Conservation (phyloP, 2,113 vertebrate genomes). For the Australoheros scitulus region DNA sequence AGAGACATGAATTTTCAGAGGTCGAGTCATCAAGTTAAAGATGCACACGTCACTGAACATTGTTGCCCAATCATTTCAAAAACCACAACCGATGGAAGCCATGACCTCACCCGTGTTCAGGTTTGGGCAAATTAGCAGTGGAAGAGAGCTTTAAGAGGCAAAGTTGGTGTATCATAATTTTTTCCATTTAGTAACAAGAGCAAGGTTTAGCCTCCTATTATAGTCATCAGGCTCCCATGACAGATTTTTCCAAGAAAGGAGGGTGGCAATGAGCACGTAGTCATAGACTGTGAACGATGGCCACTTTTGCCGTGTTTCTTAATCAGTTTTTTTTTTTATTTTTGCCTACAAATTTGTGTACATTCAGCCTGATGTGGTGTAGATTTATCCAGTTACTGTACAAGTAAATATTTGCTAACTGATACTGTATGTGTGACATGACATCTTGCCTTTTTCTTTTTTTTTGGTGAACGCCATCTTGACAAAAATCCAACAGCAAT, state of each 20-base stretch:
- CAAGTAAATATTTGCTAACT: background rate
- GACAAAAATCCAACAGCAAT: background rate
- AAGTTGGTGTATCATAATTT: background rate
- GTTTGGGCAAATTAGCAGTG: constrained; percentile 7
- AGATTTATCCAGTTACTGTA: background rate
- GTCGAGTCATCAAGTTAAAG: constrained; percentile 65
- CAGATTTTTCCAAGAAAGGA: background rate
- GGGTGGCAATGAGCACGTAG: background rate
- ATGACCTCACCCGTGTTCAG: constrained; percentile 57
- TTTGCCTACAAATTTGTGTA: background rate
- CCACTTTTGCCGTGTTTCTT: background rate
- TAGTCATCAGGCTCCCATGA: constrained; percentile 48
- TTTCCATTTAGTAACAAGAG: constrained; percentile 37
- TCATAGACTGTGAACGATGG: background rate
- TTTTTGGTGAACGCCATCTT: background rate
- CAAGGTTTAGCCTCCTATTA: constrained; percentile 23
- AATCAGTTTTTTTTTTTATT: background rate
- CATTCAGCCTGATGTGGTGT: background rate
- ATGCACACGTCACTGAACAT: constrained; percentile 70
- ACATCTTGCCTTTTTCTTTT: background rate
- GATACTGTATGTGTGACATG: background rate
- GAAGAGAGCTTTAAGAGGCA: constrained; percentile 5
- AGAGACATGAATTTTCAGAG: constrained; percentile 54
- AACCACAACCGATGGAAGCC: constrained; percentile 70
- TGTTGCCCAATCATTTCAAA: constrained; percentile 70